Base-by-base conservation (phyloP, 1,140 invertebrate species). In the Leptinotarsa defecta region DNA sequence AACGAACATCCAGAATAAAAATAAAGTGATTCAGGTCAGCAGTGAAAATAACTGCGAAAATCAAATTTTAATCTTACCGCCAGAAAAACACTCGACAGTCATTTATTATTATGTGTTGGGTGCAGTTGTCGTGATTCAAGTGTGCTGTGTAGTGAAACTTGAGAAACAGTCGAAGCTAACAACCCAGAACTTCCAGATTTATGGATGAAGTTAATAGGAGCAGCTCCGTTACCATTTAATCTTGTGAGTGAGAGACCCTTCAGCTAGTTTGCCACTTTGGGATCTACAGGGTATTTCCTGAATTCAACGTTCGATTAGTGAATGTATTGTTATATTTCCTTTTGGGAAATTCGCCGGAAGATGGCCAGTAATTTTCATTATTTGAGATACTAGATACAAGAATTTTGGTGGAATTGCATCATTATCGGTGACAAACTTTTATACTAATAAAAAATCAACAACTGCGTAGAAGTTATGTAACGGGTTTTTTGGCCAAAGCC, bases 131-230 rank as follows among this genome's bases (percentile, higher is more conserved):
- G 70, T 71, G 48, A 71, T 71, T 62, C 52, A 62, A 71, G 49
- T 61, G 69, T 61, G 69, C 68, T 48, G 68, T 69, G 68, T 52
- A 48, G 48, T 71, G 43, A 57, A 71, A 57, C 48, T 71, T 24
- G 70, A 57, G 70, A 62, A 27, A 62, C 70, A 57, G 49, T 71
- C 57, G 52, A 62, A 71, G 20, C 43, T 27, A 71, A 71, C 48
- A 71, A 71, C 57, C 70, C 52, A 61, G 70, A 71, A 71, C 70
- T 71, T 62, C 70, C 70, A 48, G 70, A 71, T 71, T 71, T 71
- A 71, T 71, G 48, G 49, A 49, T 20, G 52, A 22, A 34, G 70
- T 71, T 61, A n/a, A 61, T 52, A n/a, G 70, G 70, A 71, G 19
- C 13, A 24, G 70, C 70, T 49, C 13, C 61, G 49, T 49, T 62